Conservation (phyloP, 2,797 vertebrate genomes). For the Peromyscus nudipes region DNA sequence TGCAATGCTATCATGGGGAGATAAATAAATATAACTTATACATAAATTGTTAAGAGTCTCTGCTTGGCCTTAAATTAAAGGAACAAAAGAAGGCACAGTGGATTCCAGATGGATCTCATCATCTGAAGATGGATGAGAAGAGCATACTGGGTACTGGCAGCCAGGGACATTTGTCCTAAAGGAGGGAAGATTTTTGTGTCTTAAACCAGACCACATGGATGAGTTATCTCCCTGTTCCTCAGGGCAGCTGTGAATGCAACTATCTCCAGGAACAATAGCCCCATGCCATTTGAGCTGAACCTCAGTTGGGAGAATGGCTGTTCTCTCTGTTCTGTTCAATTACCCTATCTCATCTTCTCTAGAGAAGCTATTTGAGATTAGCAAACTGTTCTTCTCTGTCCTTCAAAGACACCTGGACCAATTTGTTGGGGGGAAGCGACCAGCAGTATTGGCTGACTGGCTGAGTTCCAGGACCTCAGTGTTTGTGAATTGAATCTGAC, state of each 20-base stretch:
- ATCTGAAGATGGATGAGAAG: neutral
- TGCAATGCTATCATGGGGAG: neutral
- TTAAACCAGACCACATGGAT: neutral
- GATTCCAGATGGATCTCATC: neutral
- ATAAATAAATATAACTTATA: neutral
- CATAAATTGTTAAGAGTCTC: neutral
- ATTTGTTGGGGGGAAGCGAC: neutral
- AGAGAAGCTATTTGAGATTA: conserved; percentile 54
- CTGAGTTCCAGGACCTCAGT: conserved; percentile 12
- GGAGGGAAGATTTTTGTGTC: neutral
- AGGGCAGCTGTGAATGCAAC: neutral
- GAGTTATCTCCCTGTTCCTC: neutral
- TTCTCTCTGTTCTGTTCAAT: conserved; percentile 38
- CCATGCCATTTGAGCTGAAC: neutral
- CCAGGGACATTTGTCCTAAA: neutral
- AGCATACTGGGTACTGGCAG: neutral
- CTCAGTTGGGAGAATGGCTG: neutral
- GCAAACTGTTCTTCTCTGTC: conserved; percentile 39
- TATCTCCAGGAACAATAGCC: neutral
- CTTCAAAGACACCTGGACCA: conserved; percentile 69
- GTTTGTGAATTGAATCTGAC: conserved; percentile 32
- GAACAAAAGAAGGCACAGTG: neutral
- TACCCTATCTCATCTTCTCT: conserved; percentile 55
- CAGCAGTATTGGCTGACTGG: conserved; percentile 7
- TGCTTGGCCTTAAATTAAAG: neutral